Conservation (phyloP, 92 coral and sea anemone species). For the Parazoanthus darwini region DNA sequence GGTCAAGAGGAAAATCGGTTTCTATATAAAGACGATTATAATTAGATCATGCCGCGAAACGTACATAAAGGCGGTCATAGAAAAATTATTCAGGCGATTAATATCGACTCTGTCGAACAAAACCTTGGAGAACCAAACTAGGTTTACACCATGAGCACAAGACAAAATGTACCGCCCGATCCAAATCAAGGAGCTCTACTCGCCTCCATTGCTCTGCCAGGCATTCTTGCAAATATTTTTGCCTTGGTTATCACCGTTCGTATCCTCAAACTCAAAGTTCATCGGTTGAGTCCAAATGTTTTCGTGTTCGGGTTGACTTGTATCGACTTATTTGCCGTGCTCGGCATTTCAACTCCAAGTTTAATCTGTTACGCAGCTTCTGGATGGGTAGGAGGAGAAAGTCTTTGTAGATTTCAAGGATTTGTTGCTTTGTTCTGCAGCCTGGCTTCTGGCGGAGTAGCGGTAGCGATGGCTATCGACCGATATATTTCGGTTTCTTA, state of each 20-base stretch:
- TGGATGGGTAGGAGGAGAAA: constrained; percentile 12
- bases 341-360: constrained; percentile 15
- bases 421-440: constrained; percentile 28
- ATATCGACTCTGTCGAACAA: no score
- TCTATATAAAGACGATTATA: no score
- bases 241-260: constrained; percentile 16
- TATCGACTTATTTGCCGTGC: constrained; percentile 18
- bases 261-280: constrained; percentile 20
- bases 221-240: constrained; percentile 13
- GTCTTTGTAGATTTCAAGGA: constrained; percentile 19
- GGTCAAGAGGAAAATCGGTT: no score
- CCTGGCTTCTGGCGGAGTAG: constrained; percentile 34
- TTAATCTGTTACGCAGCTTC: not conserved
- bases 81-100: no score
- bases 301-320: constrained; percentile 30
- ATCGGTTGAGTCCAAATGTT: constrained; percentile 29
- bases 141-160: not conserved
- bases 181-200: not conserved
- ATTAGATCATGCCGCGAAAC: no score
- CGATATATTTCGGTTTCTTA: not conserved
- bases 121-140: no score
- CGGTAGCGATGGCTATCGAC: constrained; percentile 25
- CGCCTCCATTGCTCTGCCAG: constrained; percentile 13
- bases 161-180: not conserved
- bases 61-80: no score